Conservation (phyloP, 2,113 vertebrate species). For the Salvelinus sp. region DNA sequence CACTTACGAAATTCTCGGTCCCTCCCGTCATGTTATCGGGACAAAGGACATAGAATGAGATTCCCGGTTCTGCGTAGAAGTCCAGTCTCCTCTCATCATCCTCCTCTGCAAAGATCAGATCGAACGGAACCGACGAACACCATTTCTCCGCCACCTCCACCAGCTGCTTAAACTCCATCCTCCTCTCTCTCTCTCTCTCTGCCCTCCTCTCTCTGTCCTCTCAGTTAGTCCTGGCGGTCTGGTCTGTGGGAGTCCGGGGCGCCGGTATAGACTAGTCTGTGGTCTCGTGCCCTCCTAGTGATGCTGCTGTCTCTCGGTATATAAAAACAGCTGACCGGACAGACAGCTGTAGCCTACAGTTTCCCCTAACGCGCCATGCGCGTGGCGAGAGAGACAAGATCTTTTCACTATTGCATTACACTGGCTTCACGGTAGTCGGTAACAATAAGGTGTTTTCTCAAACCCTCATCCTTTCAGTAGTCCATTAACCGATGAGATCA, state of each 20-base stretch:
- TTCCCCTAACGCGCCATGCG: constrained; percentile 57
- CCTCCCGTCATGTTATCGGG: constrained; percentile 82
- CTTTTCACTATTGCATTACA: constrained; percentile 49
- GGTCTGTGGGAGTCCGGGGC: constrained; percentile 58
- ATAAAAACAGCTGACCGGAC: constrained; percentile 64
- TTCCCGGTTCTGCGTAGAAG: constrained; percentile 95
- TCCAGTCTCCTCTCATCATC: constrained; percentile 92
- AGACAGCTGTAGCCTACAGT: constrained; percentile 62
- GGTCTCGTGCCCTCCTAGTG: constrained; percentile 54
- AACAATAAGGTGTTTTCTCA: constrained; percentile 47
- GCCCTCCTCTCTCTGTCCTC: neutral
- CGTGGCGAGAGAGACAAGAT: constrained; percentile 52
- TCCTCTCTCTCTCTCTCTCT: constrained; percentile 34
- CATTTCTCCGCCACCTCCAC: constrained; percentile 94
- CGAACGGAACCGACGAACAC: constrained; percentile 93
- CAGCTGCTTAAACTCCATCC: constrained; percentile 95
- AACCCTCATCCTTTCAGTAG: constrained; percentile 59
- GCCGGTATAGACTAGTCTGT: constrained; percentile 33
- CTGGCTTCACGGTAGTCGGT: constrained; percentile 41
- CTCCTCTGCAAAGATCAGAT: constrained; percentile 93
- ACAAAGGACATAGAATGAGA: constrained; percentile 95
- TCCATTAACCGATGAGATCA: constrained; percentile 66
- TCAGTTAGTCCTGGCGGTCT: constrained; percentile 16
- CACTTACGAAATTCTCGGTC: constrained; percentile 92
- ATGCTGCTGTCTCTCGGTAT: constrained; percentile 54